Evolutionary conservation across 2,797 vertebrate genomes (phyloP).

Genomic region (Hapalemur alaotrensis): DNA sequence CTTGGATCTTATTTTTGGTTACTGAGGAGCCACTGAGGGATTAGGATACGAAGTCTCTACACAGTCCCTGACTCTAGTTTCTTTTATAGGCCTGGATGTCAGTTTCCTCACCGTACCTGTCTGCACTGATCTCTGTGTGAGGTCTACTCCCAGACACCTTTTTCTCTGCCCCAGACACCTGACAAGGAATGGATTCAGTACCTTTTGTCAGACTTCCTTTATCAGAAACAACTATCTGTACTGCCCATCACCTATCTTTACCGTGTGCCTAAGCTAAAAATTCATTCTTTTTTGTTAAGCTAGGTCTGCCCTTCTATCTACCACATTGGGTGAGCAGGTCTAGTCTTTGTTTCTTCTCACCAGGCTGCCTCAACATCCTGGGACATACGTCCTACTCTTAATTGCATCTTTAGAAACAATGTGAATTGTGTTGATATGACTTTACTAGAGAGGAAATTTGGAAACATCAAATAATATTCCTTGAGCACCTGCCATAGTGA

Average conservation of each 20-base stretch:
- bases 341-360: neutral
- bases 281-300: neutral
- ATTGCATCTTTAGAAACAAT: neutral
- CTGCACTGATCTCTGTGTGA: neutral
- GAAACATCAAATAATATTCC: neutral
- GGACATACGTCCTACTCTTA: neutral
- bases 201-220: neutral
- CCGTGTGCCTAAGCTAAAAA: neutral
- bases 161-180: neutral
- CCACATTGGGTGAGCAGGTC: neutral
- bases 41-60: neutral
- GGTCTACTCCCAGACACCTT: neutral
- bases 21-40: neutral
- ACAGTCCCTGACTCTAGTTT: neutral
- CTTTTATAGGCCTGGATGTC: neutral
- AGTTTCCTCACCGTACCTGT: neutral
- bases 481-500: neutral
- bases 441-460: neutral
- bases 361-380: neutral
- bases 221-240: neutral
- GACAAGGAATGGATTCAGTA: neutral
- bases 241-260: neutral
- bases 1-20: neutral
- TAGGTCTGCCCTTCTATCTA: neutral
- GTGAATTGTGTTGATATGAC: neutral